A percentile compares a stretch with the other conserved stretches of the same genome.
Conservation (phyloP, 2,797 vertebrate genomes). For the Sciurus carolinensis region DNA sequence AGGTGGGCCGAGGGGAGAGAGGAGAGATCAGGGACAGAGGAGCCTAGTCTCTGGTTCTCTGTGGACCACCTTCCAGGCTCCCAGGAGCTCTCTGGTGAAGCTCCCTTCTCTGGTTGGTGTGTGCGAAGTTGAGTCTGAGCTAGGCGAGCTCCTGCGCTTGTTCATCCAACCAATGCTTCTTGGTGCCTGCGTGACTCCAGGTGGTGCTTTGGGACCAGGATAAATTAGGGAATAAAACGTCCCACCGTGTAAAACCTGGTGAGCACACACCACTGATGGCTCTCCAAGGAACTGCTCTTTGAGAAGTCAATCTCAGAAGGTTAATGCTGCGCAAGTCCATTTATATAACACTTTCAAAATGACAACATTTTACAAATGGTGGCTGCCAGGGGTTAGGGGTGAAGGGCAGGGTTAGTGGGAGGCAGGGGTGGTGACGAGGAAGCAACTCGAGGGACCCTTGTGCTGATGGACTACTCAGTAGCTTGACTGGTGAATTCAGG, state of each 20-base stretch:
- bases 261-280: background rate
- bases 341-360: background rate
- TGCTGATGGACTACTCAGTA: too few relatives aligned
- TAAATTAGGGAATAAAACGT: background rate
- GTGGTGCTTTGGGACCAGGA: background rate
- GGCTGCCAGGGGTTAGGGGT: background rate
- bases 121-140: background rate
- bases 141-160: background rate
- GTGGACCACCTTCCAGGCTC: background rate
- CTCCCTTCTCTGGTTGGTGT: background rate
- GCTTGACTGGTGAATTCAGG: background rate
- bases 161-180: background rate
- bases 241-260: rapidly evolving
- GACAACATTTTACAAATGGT: background rate
- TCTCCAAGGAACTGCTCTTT: background rate
- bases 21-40: background rate
- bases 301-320: background rate
- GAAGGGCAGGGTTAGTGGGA: background rate
- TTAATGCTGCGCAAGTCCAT: background rate
- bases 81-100: background rate
- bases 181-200: background rate
- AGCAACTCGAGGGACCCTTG: background rate
- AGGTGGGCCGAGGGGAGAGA: background rate
- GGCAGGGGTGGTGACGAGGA: background rate
- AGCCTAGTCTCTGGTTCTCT: rapidly evolving